Evolutionary conservation across 2,797 vertebrate species (phyloP).

Genomic region (Lateolabrax maculatus): DNA sequence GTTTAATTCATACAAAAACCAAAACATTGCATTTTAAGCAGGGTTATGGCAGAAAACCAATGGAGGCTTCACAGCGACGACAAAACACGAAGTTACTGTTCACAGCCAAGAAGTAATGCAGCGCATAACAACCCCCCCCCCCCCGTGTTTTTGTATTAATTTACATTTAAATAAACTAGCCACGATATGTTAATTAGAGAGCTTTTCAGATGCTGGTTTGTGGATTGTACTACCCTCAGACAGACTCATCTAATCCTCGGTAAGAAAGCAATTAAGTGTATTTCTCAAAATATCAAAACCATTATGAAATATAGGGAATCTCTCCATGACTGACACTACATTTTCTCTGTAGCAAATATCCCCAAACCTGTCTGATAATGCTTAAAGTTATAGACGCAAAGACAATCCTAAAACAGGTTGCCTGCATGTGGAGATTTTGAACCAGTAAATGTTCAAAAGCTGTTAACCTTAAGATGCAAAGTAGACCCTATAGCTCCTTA

Average conservation of each 20-base stretch:
- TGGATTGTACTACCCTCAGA: not conserved
- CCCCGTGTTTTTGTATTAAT: not conserved
- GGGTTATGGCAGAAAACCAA: not conserved
- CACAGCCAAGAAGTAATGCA: not conserved
- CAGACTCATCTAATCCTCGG: not conserved
- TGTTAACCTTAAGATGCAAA: not conserved
- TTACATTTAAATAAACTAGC: not conserved
- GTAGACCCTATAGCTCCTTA: not conserved
- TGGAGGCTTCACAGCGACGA: not conserved
- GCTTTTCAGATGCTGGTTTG: not conserved
- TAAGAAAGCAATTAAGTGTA: not conserved
- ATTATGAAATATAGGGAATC: not conserved
- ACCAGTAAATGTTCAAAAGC: not conserved
- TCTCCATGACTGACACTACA: not conserved
- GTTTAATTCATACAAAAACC: not conserved
- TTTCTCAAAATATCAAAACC: not conserved
- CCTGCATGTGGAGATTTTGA: not conserved
- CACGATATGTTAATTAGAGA: not conserved
- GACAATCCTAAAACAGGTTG: not conserved
- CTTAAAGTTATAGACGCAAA: not conserved
- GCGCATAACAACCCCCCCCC: not conserved
- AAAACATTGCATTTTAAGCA: not conserved
- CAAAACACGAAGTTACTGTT: not conserved
- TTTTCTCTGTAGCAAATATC: not conserved
- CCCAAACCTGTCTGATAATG: not conserved